These are phyloP conservation scores for Eremophila alpestris DNA, from an alignment of 2,797 vertebrate species.

Conservation along the genomic window DNA sequence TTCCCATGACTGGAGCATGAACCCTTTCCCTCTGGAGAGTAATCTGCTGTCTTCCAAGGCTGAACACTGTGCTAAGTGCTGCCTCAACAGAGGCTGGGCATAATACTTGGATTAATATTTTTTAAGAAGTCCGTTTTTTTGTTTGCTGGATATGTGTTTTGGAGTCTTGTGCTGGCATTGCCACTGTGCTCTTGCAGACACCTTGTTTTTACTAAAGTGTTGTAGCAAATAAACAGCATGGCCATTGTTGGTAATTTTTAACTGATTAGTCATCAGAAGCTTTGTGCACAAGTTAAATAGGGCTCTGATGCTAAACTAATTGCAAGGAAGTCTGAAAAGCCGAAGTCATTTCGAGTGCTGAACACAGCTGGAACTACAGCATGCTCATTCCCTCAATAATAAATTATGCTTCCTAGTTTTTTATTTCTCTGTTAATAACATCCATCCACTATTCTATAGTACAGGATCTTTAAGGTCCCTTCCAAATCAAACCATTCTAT, in stretches of 20 bases:
- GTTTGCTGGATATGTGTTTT: fast-evolving
- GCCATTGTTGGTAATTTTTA: neutral
- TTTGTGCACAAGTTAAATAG: neutral
- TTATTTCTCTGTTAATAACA: neutral
- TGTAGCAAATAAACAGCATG: neutral
- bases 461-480: neutral
- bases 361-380: neutral
- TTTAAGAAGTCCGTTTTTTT: neutral
- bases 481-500: neutral
- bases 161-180: neutral
- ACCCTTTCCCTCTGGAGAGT: neutral
- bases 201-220: neutral
- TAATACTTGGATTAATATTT: neutral
- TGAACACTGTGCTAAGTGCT: neutral
- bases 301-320: neutral
- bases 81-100: neutral
- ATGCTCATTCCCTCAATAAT: neutral
- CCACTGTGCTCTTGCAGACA: neutral
- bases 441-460: neutral
- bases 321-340: neutral
- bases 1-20: neutral
- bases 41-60: neutral
- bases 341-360: neutral
- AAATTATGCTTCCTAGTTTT: neutral
- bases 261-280: neutral